A percentile compares a stretch with the other conserved stretches of the same genome.
Conservation (phyloP, 2,797 vertebrate species). For the Acanthopagrus latus region DNA sequence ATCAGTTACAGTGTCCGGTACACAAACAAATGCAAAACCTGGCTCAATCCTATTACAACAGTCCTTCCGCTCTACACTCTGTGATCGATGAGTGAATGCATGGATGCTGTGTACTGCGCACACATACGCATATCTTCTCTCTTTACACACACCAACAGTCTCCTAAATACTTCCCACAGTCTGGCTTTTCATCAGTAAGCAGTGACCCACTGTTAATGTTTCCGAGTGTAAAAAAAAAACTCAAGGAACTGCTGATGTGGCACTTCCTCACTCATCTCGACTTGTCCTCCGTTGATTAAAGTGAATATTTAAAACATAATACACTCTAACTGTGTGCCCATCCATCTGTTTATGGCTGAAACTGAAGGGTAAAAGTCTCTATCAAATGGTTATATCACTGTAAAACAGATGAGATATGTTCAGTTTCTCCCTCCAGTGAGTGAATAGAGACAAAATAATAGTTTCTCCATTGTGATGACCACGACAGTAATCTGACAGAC, state of each 20-base stretch:
- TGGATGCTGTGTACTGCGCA: background rate
- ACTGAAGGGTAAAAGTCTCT: background rate
- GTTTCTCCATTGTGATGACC: background rate
- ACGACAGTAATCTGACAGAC: background rate
- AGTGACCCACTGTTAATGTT: slow-evolving; percentile 55
- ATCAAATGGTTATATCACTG: background rate
- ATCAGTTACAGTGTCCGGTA: background rate
- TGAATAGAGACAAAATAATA: background rate
- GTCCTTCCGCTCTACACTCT: too few relatives aligned
- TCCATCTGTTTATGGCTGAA: slow-evolving; percentile 1
- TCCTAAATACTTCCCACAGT: slow-evolving; percentile 17
- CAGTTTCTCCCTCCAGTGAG: background rate
- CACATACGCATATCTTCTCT: slow-evolving; percentile 9
- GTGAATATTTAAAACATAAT: slow-evolving; percentile 47
- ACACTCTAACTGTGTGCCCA: background rate
- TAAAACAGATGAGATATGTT: background rate
- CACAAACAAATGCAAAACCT: background rate
- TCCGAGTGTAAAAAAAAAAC: slow-evolving; percentile 19
- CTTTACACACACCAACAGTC: background rate
- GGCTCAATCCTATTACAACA: background rate
- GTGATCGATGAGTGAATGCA: slow-evolving; percentile 31
- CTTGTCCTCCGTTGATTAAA: slow-evolving; percentile 39
- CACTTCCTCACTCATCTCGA: slow-evolving; percentile 30
- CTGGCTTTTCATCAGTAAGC: slow-evolving; percentile 55
- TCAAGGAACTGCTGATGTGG: slow-evolving; percentile 35